Evolutionary conservation across 2,888 invertebrate species (phyloP), one percentile per base, ranked within the genome.

Genomic region (Perizoma flavofasciatum): DNA sequence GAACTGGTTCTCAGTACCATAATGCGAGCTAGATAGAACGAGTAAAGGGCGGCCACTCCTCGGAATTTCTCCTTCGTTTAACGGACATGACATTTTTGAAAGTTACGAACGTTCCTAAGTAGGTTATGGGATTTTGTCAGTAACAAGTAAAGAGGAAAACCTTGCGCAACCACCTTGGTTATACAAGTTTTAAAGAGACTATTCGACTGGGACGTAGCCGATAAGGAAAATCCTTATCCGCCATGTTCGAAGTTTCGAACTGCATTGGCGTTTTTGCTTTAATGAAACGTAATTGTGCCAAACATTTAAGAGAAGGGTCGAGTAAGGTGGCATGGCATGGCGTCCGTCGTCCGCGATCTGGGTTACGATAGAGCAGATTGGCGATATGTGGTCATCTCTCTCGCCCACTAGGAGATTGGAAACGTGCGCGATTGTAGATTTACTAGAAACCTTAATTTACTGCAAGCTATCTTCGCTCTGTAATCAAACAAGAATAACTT

Each of bases 271-370:
- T 65, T 67, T 73, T 72, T 61, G 64, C 69, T 53, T 58, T 75
- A 78, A 77, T 74, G 62, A 73, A 76, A 79, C 72, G 73, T 78
- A 73, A 68, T 70, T 74, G 74, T 74, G 76, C 69, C 59, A 66
- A 75, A 74, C 71, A 72, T 71, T 73, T 73, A 67, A 76, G 79
- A 79, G 80, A 82, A 83, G 84, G 85, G 84, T 83, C 82, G 77
- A 69, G 75, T 71, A 73, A 81, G 81, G 80, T 82, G 80, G 73
- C 67, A 69, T 64, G 55, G 67, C 75, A 77, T 75, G 79, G 75
- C 78, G 78, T 75, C 70, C 76, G 79, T 75, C 69, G 77, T 74
- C 77, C 74, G 78, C 77, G 60, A 85, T 78, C 79, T 85, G 74
- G 85, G 88, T 83, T 85, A 82, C 61, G 71, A 65, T 69, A 64